Evolutionary conservation across 1,140 invertebrate species (phyloP).

Genomic region (Drosophila persimilis): DNA sequence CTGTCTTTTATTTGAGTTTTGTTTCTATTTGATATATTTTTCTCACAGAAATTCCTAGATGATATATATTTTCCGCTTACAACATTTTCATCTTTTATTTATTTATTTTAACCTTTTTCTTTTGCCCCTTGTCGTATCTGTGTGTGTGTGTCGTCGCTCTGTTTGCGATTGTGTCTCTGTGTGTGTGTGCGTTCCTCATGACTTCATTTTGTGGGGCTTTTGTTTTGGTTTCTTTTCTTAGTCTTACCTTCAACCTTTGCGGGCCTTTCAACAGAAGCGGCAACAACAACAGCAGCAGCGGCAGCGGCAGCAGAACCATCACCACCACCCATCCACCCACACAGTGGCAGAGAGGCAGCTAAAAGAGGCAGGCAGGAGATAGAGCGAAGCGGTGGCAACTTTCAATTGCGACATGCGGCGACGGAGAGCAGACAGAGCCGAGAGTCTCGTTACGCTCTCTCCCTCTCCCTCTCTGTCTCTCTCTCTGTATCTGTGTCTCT

Average conservation of each 20-base stretch:
- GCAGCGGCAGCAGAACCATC: not conserved
- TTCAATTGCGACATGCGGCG: constrained; percentile 74
- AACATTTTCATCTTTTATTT: constrained; percentile 67
- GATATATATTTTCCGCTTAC: constrained; percentile 71
- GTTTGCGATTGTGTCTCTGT: not conserved
- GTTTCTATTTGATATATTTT: constrained; percentile 42
- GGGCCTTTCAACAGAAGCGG: constrained; percentile 23
- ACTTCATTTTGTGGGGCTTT: constrained; percentile 60
- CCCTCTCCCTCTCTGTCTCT: not conserved
- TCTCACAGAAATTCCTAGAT: constrained; percentile 37
- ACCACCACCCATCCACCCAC: constrained; percentile 35
- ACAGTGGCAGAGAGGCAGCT: constrained; percentile 12
- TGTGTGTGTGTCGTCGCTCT: not conserved
- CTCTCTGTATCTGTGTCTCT: constrained; percentile 9
- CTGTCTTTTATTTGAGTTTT: constrained; percentile 33
- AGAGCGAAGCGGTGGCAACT: constrained; percentile 55
- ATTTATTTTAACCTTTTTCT: constrained; percentile 68
- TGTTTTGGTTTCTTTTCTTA: constrained; percentile 60
- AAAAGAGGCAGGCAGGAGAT: not conserved
- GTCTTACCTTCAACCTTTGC: constrained; percentile 77
- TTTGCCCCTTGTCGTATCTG: no score
- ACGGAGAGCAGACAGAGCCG: constrained; percentile 44
- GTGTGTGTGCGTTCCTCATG: constrained; percentile 48
- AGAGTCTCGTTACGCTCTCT: constrained; percentile 28
- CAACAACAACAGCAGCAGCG: constrained; percentile 10